Evolutionary conservation across 2,113 vertebrate species (phyloP).

Genomic region (Calyptomena viridis): DNA sequence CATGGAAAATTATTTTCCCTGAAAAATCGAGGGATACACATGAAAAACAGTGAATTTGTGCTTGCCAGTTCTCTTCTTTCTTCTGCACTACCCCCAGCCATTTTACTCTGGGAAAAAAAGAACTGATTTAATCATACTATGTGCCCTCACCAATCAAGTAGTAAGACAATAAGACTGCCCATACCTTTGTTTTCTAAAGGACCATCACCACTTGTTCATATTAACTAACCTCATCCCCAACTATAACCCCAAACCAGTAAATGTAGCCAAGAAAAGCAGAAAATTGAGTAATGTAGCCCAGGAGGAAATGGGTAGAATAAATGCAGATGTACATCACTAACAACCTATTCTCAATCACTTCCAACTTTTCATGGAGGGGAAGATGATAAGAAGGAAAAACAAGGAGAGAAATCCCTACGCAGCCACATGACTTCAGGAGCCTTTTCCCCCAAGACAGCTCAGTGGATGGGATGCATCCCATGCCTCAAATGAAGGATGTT

Average conservation of each 20-base stretch:
- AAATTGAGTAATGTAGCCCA: not conserved
- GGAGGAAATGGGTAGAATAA: not conserved
- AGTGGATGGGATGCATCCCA: not conserved
- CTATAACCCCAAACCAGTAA: not conserved
- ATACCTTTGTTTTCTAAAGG: not conserved
- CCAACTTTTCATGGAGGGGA: not conserved
- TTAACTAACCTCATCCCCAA: not conserved
- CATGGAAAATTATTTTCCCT: not conserved
- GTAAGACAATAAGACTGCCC: not conserved
- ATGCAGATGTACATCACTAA: not conserved
- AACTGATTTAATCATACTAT: not conserved
- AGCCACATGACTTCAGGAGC: not conserved
- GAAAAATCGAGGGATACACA: not conserved
- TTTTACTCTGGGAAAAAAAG: not conserved
- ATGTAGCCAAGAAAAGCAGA: not conserved
- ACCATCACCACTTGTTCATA: not conserved
- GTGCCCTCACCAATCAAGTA: not conserved
- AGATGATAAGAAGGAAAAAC: not conserved
- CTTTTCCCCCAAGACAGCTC: not conserved
- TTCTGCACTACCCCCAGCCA: not conserved
- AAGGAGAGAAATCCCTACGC: not conserved
- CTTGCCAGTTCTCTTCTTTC: not conserved
- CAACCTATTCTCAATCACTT: not conserved
- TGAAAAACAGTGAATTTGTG: not conserved
- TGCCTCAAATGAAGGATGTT: not conserved